phyloP scores from a whole-genome alignment of 1,140 invertebrate genomes.

The Cryptotermes secundus region DNA sequence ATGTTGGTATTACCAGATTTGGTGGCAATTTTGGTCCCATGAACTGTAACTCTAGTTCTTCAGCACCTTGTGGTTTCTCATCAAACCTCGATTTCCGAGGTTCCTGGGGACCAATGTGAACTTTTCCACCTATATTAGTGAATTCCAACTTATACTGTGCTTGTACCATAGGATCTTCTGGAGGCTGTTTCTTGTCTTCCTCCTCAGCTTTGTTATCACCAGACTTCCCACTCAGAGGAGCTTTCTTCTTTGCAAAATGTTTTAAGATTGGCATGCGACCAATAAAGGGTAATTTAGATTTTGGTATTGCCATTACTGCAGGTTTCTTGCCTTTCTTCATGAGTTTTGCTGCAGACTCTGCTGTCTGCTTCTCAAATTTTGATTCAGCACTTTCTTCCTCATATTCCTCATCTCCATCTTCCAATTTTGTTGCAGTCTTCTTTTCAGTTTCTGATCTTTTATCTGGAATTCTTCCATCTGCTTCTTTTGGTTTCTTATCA shows the following conservation, averaged over 20 bases:
- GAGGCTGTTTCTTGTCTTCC: neutral
- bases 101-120: slow-evolving; percentile 34
- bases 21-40: neutral
- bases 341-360: slow-evolving; percentile 9
- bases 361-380: slow-evolving; percentile 36
- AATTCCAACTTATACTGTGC: slow-evolving; percentile 48
- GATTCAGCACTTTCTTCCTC: slow-evolving; percentile 45
- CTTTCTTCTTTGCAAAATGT: slow-evolving; percentile 32
- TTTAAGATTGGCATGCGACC: slow-evolving; percentile 68
- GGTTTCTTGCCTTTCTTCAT: slow-evolving; percentile 32
- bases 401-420: slow-evolving; percentile 46
- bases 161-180: neutral
- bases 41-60: neutral
- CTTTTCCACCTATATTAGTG: slow-evolving; percentile 47
- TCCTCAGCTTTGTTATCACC: slow-evolving; percentile 32
- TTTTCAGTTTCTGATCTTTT: neutral
- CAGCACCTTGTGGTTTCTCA: neutral
- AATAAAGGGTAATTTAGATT: slow-evolving; percentile 66
- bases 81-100: neutral
- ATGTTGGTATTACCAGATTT: neutral
- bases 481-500: neutral
- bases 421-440: neutral
- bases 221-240: neutral
- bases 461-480: neutral
- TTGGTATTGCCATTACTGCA: slow-evolving; percentile 38